These are phyloP conservation scores for Brachionus sp. DNA, from an alignment of 1,140 invertebrate species.

Conservation along the genomic window DNA sequence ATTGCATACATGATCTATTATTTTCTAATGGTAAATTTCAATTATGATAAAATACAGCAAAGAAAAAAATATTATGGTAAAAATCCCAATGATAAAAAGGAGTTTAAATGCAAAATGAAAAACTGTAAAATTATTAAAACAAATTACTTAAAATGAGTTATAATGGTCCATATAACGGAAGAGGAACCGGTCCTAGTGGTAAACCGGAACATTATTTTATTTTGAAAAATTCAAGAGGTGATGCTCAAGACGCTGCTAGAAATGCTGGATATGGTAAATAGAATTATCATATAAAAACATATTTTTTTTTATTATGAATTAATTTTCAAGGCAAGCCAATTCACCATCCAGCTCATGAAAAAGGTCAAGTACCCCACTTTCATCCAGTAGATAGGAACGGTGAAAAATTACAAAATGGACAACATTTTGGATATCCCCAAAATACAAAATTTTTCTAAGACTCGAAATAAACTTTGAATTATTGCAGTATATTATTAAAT, in stretches of 20 bases:
- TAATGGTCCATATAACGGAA: background rate
- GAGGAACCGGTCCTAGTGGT: slow-evolving; percentile 21
- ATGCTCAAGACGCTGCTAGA: background rate
- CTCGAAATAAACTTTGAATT: too few relatives aligned
- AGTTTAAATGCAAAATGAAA: too few relatives aligned
- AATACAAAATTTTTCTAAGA: background rate
- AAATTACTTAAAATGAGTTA: background rate
- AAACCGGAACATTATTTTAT: slow-evolving; percentile 1
- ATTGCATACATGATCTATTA: too few relatives aligned
- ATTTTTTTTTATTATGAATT: background rate
- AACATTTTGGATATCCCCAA: background rate
- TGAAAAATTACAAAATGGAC: slow-evolving; percentile 18
- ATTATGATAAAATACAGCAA: too few relatives aligned
- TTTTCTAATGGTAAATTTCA: too few relatives aligned
- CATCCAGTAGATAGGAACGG: slow-evolving; percentile 29
- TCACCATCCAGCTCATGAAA: slow-evolving; percentile 16
- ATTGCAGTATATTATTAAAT: too few relatives aligned
- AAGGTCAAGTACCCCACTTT: background rate
- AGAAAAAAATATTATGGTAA: too few relatives aligned
- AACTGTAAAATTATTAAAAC: too few relatives aligned
- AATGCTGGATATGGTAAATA: background rate
- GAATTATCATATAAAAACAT: background rate
- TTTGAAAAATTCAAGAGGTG: background rate
- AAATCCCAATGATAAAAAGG: too few relatives aligned
- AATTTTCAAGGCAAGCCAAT: background rate